phyloP scores from a whole-genome alignment of 2,888 invertebrate genomes.

The Acanthosepion esculentum region DNA sequence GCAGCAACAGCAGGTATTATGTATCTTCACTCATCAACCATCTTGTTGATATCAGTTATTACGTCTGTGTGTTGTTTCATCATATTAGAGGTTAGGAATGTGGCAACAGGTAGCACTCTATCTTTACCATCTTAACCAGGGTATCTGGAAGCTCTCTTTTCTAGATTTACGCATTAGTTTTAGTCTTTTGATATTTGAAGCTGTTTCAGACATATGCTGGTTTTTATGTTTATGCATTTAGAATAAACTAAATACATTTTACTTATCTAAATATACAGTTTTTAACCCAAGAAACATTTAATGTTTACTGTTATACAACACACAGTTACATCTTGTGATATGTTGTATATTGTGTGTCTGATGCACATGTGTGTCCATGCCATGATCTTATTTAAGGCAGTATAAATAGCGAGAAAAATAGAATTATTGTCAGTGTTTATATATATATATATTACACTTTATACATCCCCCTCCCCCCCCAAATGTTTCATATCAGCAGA shows the following conservation, averaged over 20 bases:
- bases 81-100: not conserved
- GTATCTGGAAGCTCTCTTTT: not conserved
- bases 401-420: no score
- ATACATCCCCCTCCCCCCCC: no score
- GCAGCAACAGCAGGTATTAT: not conserved
- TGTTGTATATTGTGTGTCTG: no score
- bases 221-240: not conserved
- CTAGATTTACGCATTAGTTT: not conserved
- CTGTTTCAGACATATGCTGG: not conserved
- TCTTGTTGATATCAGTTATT: not conserved
- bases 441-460: no score
- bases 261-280: no score
- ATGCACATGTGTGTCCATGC: no score
- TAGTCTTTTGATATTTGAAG: not conserved
- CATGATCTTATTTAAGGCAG: no score
- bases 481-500: no score
- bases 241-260: not conserved
- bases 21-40: not conserved
- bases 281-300: no score
- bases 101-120: not conserved
- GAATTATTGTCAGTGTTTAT: no score
- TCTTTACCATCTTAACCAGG: not conserved
- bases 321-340: no score
- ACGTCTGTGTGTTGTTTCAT: not conserved
- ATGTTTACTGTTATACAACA: no score